phyloP scores from a whole-genome alignment of 2,113 vertebrate species.

The Thunnus maccoyii region DNA sequence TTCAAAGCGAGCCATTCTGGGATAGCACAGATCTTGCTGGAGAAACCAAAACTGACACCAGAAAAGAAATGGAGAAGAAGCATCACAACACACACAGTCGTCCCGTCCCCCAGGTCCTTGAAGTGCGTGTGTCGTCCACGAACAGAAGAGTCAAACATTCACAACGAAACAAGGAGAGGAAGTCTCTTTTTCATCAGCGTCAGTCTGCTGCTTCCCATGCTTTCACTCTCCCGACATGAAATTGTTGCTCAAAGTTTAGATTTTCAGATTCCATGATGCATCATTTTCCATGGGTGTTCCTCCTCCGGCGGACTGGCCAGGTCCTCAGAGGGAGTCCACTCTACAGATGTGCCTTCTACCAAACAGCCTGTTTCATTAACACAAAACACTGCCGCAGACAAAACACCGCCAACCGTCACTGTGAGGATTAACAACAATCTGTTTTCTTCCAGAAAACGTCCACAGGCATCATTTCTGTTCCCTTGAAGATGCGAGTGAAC shows the following conservation, averaged over 20 bases:
- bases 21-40: conserved; percentile 81
- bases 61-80: conserved; percentile 84
- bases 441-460: conserved; percentile 7
- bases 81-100: conserved; percentile 87
- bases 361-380: neutral
- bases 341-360: neutral
- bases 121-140: conserved; percentile 57
- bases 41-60: conserved; percentile 87
- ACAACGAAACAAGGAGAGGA: conserved; percentile 11
- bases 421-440: neutral
- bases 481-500: neutral
- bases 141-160: conserved; percentile 60
- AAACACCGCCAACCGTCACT: neutral
- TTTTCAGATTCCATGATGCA: conserved; percentile 68
- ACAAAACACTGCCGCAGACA: neutral
- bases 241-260: conserved; percentile 73
- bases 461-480: neutral
- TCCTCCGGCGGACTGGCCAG: conserved; percentile 25
- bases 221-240: conserved; percentile 28
- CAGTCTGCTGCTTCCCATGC: conserved; percentile 38
- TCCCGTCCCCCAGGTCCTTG: conserved; percentile 70
- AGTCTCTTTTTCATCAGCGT: conserved; percentile 16
- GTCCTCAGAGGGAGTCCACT: conserved; percentile 22
- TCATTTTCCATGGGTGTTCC: conserved; percentile 58
- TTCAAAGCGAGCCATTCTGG: conserved; percentile 95